phyloP scores from a whole-genome alignment of 2,888 invertebrate genomes.

The Cantharis flavilabris region DNA sequence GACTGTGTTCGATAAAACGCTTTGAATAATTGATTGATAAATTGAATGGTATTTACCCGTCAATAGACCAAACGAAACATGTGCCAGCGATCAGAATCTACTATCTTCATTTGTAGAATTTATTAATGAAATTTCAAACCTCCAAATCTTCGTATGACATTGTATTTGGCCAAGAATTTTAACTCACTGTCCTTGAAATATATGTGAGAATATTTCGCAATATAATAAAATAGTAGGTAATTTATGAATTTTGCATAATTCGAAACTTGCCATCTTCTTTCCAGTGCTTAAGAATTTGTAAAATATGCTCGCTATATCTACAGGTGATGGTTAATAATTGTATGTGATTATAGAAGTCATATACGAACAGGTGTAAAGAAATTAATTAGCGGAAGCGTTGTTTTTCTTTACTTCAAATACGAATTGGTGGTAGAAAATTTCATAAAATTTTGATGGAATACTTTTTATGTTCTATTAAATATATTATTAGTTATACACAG shows the following conservation, averaged over 20 bases:
- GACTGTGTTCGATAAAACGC: not conserved
- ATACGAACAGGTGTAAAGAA: not conserved
- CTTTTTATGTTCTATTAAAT: not conserved
- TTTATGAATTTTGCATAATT: not conserved
- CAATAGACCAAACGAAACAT: not conserved
- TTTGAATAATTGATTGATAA: not conserved
- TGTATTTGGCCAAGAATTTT: not conserved
- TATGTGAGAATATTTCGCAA: not conserved
- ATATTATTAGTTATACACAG: not conserved
- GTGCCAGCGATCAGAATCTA: not conserved
- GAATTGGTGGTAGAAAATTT: not conserved
- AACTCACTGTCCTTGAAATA: not conserved
- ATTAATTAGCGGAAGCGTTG: conserved; percentile 3
- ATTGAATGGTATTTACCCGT: not conserved
- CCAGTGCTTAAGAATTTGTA: not conserved
- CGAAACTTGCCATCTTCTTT: not conserved
- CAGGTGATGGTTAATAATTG: not conserved
- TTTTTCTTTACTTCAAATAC: not conserved
- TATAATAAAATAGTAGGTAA: not conserved
- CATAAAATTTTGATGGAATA: not conserved
- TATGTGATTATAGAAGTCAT: not conserved
- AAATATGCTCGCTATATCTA: not conserved
- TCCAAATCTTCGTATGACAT: not conserved
- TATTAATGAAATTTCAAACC: not conserved
- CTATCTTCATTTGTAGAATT: not conserved